Percentiles rank a stretch among this genome's conserved stretches.
These are phyloP conservation scores for Solea senegalensis DNA, from an alignment of 2,113 vertebrate genomes.

Conservation along the genomic window DNA sequence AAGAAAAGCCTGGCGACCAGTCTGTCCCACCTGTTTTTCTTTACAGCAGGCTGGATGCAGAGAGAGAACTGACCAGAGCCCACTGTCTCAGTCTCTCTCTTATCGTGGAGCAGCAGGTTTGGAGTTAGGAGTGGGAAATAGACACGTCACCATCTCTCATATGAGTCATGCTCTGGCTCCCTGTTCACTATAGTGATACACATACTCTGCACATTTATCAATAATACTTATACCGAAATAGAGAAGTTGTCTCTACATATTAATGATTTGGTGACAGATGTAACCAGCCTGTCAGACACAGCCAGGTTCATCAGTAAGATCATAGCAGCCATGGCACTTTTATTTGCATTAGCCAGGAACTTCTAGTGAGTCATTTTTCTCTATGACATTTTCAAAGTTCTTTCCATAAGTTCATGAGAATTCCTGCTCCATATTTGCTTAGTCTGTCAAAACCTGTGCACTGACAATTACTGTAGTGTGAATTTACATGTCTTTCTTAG, in stretches of 20 bases:
- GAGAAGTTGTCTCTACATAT: conserved; percentile 27
- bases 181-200: conserved; percentile 24
- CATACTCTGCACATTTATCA: conserved; percentile 23
- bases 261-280: conserved; percentile 35
- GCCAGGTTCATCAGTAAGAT: not conserved
- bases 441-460: too few species aligned
- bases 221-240: conserved; percentile 40
- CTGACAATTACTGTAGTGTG: too few species aligned
- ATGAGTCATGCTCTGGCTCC: conserved; percentile 52
- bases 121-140: conserved; percentile 38
- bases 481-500: too few species aligned
- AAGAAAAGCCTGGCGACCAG: conserved; percentile 48
- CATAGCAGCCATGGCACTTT: conserved; percentile 7
- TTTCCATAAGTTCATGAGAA: not conserved
- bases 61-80: conserved; percentile 54
- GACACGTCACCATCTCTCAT: conserved; percentile 41
- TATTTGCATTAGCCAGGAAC: conserved; percentile 1
- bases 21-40: conserved; percentile 46
- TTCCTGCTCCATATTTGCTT: too few species aligned
- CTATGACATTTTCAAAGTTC: not conserved
- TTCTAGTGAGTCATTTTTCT: conserved; percentile 28
- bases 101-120: conserved; percentile 62
- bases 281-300: conserved; percentile 9
- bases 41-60: conserved; percentile 26
- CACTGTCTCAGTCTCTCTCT: conserved; percentile 44